These are phyloP conservation scores for Seriola aureovittata DNA, from an alignment of 2,113 vertebrate species.

Conservation along the genomic window DNA sequence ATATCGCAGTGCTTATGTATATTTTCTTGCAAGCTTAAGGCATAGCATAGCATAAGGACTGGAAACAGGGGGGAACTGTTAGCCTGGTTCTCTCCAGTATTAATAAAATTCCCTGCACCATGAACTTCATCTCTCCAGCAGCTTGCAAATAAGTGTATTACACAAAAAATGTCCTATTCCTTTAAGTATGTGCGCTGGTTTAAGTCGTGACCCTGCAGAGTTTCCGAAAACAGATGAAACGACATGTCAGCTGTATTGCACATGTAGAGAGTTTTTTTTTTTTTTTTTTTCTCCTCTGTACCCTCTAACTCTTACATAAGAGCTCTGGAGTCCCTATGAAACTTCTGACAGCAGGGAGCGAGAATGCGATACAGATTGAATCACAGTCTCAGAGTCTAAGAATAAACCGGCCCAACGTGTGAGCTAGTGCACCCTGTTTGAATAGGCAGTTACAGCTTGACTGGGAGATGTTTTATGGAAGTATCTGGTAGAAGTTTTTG, in stretches of 20 bases:
- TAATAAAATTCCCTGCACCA: neutral
- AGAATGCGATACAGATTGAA: slow-evolving; percentile 45
- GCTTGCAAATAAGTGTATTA: neutral
- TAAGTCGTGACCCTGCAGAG: slow-evolving; percentile 24
- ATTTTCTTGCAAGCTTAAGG: neutral
- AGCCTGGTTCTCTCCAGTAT: neutral
- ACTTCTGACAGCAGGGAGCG: slow-evolving; percentile 38
- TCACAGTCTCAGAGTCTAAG: slow-evolving; percentile 28
- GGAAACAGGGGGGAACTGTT: neutral
- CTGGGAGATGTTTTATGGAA: slow-evolving; percentile 47
- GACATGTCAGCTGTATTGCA: slow-evolving; percentile 37
- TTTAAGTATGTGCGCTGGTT: slow-evolving; percentile 44
- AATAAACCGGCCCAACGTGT: slow-evolving; percentile 33
- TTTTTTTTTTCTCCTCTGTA: neutral
- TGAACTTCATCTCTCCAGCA: neutral
- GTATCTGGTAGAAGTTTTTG: slow-evolving; percentile 28
- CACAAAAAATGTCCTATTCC: slow-evolving; percentile 1
- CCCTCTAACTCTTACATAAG: slow-evolving; percentile 46
- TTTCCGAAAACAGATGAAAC: slow-evolving; percentile 45
- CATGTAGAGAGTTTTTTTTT: neutral
- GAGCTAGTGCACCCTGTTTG: slow-evolving; percentile 19
- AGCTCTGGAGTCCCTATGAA: slow-evolving; percentile 35
- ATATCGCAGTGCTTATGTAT: neutral
- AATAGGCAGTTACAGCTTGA: neutral
- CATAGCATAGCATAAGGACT: slow-evolving; percentile 3